Base-by-base conservation (phyloP, 2,888 invertebrate genomes). In the Lasioglossum pauxillum region DNA sequence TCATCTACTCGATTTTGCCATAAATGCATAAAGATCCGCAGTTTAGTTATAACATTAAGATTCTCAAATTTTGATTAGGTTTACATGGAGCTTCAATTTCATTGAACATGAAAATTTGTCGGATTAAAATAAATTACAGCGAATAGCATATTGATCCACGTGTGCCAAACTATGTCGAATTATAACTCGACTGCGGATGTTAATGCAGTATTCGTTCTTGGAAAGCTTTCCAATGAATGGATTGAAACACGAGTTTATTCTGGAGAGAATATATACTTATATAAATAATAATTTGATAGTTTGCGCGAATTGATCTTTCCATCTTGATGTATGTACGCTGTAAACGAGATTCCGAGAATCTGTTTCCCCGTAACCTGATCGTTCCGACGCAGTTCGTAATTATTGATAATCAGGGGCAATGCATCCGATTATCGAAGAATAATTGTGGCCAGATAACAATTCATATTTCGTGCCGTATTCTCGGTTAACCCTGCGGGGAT, bases 161-260 rank as follows among this genome's bases (percentile, higher is more conserved):
- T 38, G 35, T 38, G 38, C 31, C 35, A 38, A 38, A 69, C 38
- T 12, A 38, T 35, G 35, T 38, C 19, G 35, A 69, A 69, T 69
- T 69, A 38, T 38, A 23, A 38, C 69, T 38, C 35, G 69, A 38
- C 69, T 69, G 69, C 69, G 69, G 69, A 69, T 23, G 35, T 69
- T 38, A 69, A 69, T 69, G 69, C 69, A 38, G 69, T 10, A 35
- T 19, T 10, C 69, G 69, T 69, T 69, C 69, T 38, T 38, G 35
- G 35, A 69, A 69, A 69, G 35, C 69, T 64, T n/a, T 64, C 31
- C 64, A 64, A 31, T 19, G 31, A 31, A 5, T 8, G 7, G 7
- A 64, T 7, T 7, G 31, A 19, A 64, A 64, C 64, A 7, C 31
- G 64, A 64, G 31, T 31, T 64, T 64, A 16, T 31, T 31, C 27